Conservation (phyloP, 2,113 vertebrate genomes). For the Ia io region DNA sequence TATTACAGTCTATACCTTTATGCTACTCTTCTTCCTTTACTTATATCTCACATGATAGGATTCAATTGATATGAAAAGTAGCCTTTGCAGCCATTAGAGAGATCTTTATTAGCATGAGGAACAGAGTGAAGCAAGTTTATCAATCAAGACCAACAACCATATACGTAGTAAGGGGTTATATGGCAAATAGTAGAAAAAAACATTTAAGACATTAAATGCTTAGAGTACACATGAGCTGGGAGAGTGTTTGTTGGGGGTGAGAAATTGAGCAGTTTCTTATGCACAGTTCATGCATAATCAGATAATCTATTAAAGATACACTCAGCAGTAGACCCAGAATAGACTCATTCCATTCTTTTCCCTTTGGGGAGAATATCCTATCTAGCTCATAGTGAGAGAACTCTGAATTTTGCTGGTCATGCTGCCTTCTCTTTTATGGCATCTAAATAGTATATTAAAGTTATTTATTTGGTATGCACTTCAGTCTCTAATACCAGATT, state of each 20-base stretch:
- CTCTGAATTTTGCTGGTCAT: neutral
- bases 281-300: neutral
- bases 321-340: neutral
- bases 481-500: neutral
- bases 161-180: neutral
- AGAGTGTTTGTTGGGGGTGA: neutral
- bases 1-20: neutral
- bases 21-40: neutral
- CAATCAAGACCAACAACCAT: neutral
- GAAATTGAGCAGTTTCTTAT: neutral
- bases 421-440: neutral
- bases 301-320: neutral
- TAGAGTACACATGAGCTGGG: neutral
- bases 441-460: neutral
- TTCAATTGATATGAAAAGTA: neutral
- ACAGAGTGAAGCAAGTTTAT: neutral
- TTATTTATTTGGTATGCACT: neutral
- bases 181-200: neutral
- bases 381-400: neutral
- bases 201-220: neutral
- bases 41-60: neutral
- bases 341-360: neutral
- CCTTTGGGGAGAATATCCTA: neutral
- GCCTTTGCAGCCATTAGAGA: neutral
- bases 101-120: neutral